Evolutionary conservation across 1,140 invertebrate genomes (phyloP), one percentile per base, ranked within the genome.

Genomic region (Diprion similis): DNA sequence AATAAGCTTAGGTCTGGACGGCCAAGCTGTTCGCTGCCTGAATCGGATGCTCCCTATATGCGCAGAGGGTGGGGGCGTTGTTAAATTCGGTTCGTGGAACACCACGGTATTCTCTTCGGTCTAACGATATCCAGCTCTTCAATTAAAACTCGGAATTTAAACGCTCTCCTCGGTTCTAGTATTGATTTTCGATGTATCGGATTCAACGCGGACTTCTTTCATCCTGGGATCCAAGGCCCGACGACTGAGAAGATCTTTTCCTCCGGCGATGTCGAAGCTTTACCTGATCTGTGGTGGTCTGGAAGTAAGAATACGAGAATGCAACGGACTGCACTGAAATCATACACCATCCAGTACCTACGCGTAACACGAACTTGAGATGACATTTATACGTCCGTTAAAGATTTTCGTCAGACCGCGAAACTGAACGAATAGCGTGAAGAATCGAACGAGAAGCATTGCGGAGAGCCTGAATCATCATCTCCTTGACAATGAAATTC

Each of bases 401-500:
- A 37, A 37, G 24, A 37, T 37, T 37, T 37, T 6, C 24, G 24
- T 37, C 24, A 37, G 2, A 37, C 24, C 24, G 24, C 24, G 24
- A 37, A 37, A 37, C 24, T 59, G 51, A 59, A 59, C 6, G 24
- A 37, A 37, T 37, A 37, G 24, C 24, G 24, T 37, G 24, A 37
- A 37, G 24, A 37, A 37, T 37, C 24, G 24, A 37, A 37, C 24
- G 24, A 37, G 24, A 37, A 59, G 51, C 51, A 59, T 59, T 10
- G 51, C 51, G 51, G 51, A 59, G 51, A 17, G 51, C n/a, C n/a
- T 59, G 51, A 59, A 59, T 59, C 51, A 59, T 59, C 51, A 59
- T 37, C 24, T 37, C 51, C 78, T 75, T 72, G 75, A 78, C 80
- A 80, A 80, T 80, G 73, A 80, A 80, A 80, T 80, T 80, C 79